Conservation (phyloP, 2,797 vertebrate genomes). For the Acrossocheilus fasciatus region DNA sequence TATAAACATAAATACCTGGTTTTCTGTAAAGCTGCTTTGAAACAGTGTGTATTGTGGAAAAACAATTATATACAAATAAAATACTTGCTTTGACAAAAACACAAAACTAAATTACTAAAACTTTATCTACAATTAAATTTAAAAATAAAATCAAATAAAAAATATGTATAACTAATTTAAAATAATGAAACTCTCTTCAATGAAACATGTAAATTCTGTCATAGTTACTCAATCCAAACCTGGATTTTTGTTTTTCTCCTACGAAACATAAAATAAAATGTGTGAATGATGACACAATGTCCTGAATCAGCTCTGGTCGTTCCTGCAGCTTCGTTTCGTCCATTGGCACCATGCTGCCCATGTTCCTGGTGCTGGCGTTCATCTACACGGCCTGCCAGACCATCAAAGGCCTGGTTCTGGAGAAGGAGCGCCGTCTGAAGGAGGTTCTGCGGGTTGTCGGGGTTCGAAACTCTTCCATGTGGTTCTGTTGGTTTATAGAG, state of each 20-base stretch:
- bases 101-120: too few species aligned
- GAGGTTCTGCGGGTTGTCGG: constrained; percentile 72
- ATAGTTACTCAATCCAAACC: constrained; percentile 10
- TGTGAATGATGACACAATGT: not conserved
- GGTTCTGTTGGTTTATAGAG: constrained; percentile 69
- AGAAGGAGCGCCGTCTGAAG: constrained; percentile 77
- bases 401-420: constrained; percentile 78
- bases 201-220: not conserved
- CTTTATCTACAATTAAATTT: too few species aligned
- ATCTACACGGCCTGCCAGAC: constrained; percentile 71
- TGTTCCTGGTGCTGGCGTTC: constrained; percentile 81
- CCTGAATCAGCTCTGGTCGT: constrained; percentile 44
- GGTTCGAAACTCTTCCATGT: constrained; percentile 69
- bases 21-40: too few species aligned
- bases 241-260: not conserved
- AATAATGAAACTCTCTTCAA: too few species aligned
- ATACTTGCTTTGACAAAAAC: not conserved
- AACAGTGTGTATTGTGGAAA: too few species aligned
- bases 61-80: too few species aligned
- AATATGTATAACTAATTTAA: too few species aligned
- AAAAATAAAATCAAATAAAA: not conserved
- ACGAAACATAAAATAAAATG: not conserved
- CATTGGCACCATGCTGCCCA: constrained; percentile 75
- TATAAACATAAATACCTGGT: too few species aligned
- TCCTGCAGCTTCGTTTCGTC: constrained; percentile 74